These are phyloP conservation scores for Gnathonemus echidnorhynchus DNA, from an alignment of 2,113 vertebrate genomes.

Conservation along the genomic window DNA sequence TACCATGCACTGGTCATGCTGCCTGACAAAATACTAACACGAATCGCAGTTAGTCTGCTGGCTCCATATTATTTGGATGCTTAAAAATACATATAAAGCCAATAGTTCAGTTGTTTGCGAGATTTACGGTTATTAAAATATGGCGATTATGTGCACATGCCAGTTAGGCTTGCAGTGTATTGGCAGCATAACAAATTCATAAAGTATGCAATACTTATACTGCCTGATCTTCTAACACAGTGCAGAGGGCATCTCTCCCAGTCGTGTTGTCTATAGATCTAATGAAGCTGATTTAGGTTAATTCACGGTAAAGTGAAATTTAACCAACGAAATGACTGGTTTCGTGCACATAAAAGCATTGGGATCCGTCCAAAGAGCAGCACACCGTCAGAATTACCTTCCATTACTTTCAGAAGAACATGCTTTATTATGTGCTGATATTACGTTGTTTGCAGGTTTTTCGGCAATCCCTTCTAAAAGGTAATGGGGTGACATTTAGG, in stretches of 20 bases:
- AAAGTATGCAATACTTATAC: not conserved
- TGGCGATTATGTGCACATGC: not conserved
- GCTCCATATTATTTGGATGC: not conserved
- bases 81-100: not conserved
- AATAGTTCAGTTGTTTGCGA: not conserved
- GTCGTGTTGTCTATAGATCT: not conserved
- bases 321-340: not conserved
- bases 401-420: slow-evolving; percentile 8
- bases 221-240: not conserved
- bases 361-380: not conserved
- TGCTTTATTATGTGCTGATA: not conserved
- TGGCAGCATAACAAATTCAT: not conserved
- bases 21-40: not conserved
- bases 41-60: not conserved
- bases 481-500: slow-evolving; percentile 22
- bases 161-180: not conserved
- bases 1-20: not conserved
- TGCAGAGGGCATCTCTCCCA: not conserved
- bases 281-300: not conserved
- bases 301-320: slow-evolving; percentile 3
- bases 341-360: not conserved
- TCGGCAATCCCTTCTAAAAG: not conserved
- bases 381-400: not conserved
- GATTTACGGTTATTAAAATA: not conserved
- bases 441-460: slow-evolving; percentile 3